phyloP scores from a whole-genome alignment of 2,113 vertebrate genomes.

The Saguinus imperator region DNA sequence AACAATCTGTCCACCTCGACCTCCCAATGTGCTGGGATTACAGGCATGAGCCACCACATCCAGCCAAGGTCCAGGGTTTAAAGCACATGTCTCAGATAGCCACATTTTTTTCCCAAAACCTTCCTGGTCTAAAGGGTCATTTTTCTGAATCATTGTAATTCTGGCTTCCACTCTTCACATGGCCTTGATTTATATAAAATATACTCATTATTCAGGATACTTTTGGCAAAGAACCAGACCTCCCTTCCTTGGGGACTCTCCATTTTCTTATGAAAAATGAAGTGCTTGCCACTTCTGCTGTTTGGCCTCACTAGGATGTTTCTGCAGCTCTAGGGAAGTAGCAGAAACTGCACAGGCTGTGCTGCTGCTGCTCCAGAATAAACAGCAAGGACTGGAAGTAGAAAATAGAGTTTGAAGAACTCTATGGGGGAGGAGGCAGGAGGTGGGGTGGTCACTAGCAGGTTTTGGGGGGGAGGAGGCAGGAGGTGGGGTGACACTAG shows the following conservation, averaged over 20 bases:
- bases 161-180: background rate
- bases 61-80: background rate
- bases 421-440: background rate
- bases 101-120: background rate
- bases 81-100: background rate
- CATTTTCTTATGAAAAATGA: constrained; percentile 41
- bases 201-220: background rate
- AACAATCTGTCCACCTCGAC: too few relatives aligned
- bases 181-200: background rate
- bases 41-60: too few relatives aligned
- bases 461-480: too few relatives aligned
- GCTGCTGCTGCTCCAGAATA: constrained; percentile 24
- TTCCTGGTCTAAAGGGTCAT: background rate
- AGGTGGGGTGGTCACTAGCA: background rate
- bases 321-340: background rate
- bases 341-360: background rate
- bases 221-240: constrained; percentile 43
- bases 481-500: background rate
- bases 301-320: background rate
- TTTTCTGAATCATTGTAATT: constrained; percentile 3
- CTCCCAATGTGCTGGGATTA: too few relatives aligned
- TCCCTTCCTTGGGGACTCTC: constrained; percentile 12
- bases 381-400: background rate
- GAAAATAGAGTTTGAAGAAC: background rate
- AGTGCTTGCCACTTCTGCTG: background rate